phyloP scores from a whole-genome alignment of 2,888 invertebrate genomes.

The Linyphia triangularis region DNA sequence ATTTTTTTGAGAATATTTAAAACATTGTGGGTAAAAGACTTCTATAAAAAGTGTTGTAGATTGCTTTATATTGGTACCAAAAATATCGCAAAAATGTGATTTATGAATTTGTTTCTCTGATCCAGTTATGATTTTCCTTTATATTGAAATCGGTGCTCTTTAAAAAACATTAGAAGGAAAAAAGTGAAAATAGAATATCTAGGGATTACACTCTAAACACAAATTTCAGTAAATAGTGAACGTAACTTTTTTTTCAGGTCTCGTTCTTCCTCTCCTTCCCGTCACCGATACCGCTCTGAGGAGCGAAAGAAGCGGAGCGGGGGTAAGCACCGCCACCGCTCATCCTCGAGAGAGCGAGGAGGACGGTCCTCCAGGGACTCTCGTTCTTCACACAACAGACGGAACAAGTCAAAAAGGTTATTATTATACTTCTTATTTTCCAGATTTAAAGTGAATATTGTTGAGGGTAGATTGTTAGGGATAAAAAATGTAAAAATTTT shows the following conservation, averaged over 20 bases:
- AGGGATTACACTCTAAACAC: background rate
- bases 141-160: no score
- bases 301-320: slow-evolving; percentile 57
- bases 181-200: no score
- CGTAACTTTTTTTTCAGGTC: slow-evolving; percentile 61
- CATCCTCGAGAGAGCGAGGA: slow-evolving; percentile 50
- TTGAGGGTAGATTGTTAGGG: background rate
- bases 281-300: slow-evolving; percentile 67
- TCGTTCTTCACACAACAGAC: slow-evolving; percentile 32
- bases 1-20: no score
- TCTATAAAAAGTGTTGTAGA: no score
- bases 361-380: slow-evolving; percentile 45
- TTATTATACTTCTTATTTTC: background rate
- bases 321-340: slow-evolving; percentile 41
- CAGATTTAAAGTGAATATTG: background rate
- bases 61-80: no score
- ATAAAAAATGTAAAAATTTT: background rate
- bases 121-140: background rate
- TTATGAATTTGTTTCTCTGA: background rate
- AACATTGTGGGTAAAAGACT: no score
- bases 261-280: slow-evolving; percentile 73
- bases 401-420: slow-evolving; percentile 49
- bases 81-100: no score
- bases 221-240: background rate
- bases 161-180: no score